phyloP scores from a whole-genome alignment of 2,113 vertebrate species.

The Equus quagga region DNA sequence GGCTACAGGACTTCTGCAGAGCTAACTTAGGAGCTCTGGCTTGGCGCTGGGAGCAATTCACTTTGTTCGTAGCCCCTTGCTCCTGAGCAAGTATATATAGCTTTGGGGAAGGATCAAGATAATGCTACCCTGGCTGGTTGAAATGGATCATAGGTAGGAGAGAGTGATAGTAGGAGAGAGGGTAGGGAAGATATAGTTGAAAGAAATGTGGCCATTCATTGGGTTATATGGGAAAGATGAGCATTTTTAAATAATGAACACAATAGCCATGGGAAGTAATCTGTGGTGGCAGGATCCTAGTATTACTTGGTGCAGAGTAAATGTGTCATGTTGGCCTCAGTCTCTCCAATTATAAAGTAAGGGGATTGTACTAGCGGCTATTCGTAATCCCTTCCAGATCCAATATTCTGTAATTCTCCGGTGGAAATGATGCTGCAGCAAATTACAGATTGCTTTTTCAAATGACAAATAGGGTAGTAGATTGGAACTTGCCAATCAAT shows the following conservation, averaged over 20 bases:
- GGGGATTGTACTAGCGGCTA: neutral
- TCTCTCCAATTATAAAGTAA: neutral
- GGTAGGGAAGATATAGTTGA: neutral
- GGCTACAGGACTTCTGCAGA: neutral
- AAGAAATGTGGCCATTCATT: neutral
- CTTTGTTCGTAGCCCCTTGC: neutral
- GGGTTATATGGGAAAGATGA: neutral
- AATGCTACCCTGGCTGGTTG: neutral
- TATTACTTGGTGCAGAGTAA: neutral
- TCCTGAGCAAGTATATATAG: neutral
- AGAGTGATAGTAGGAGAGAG: neutral
- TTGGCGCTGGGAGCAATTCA: neutral
- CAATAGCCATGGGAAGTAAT: neutral
- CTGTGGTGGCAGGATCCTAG: neutral
- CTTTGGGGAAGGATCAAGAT: neutral
- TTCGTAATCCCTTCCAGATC: neutral
- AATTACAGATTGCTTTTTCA: conserved; percentile 27
- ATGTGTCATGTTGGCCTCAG: neutral
- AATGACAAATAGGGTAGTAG: neutral
- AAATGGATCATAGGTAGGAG: neutral
- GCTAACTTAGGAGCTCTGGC: neutral
- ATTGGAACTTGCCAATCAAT: neutral
- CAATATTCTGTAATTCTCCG: neutral
- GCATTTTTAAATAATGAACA: neutral
- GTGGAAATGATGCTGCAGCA: neutral